phyloP scores from a whole-genome alignment of 2,113 vertebrate genomes.

The Neolamprologus tretocephalus region DNA sequence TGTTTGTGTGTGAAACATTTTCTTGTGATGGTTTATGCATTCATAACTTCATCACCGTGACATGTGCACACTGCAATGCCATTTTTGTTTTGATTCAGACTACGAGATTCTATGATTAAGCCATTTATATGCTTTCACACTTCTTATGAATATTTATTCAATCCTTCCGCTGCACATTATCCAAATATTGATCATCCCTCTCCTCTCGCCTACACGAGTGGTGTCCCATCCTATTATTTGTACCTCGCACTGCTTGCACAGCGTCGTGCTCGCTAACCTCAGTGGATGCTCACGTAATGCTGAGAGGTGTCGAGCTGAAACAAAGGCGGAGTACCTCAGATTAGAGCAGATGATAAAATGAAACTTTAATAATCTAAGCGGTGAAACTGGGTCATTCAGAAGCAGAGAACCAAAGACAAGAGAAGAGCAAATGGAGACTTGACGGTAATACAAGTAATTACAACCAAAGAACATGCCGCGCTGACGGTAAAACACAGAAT shows the following conservation, averaged over 20 bases:
- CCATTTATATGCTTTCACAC: background rate
- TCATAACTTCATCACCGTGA: background rate
- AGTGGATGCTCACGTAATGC: background rate
- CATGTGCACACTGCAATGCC: background rate
- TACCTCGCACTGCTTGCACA: background rate
- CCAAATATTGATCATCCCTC: background rate
- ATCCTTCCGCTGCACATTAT: background rate
- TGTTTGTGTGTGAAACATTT: background rate
- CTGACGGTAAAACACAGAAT: background rate
- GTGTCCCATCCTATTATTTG: background rate
- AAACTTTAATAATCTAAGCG: conserved; percentile 40
- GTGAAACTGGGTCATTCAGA: conserved; percentile 31
- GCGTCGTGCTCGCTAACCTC: background rate
- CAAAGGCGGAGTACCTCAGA: conserved; percentile 19
- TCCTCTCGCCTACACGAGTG: background rate
- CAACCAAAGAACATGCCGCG: background rate
- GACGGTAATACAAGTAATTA: conserved; percentile 22
- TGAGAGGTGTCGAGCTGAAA: conserved; percentile 13
- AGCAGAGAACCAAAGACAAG: background rate
- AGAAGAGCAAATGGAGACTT: background rate
- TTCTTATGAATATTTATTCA: conserved; percentile 29
- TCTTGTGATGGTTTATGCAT: background rate
- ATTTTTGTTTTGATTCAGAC: background rate
- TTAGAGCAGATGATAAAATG: conserved; percentile 42
- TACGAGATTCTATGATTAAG: background rate